Evolutionary conservation across 2,113 vertebrate species (phyloP).

Genomic region (Danionella cerebrum): DNA sequence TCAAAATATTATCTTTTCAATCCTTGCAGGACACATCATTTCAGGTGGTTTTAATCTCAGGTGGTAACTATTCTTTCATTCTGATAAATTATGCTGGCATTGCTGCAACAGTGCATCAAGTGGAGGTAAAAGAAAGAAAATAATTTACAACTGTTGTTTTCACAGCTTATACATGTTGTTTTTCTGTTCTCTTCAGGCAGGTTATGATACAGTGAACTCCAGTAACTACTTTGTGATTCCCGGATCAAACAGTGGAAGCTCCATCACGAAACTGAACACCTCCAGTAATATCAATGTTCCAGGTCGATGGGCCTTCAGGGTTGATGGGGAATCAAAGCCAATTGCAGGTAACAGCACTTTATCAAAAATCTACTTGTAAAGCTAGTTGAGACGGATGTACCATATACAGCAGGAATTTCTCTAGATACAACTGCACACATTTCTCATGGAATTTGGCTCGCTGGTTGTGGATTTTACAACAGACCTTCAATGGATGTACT

Average conservation of each 20-base stretch:
- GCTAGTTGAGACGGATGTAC: too few relatives aligned
- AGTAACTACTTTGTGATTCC: conserved; percentile 7
- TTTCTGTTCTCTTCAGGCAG: neutral
- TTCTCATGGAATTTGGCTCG: too few relatives aligned
- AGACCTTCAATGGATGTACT: too few relatives aligned
- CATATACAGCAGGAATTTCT: too few relatives aligned
- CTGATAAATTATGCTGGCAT: neutral
- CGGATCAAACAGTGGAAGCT: neutral
- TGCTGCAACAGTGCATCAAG: neutral
- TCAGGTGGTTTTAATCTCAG: conserved; percentile 38
- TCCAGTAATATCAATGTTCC: conserved; percentile 25
- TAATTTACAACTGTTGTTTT: too few relatives aligned
- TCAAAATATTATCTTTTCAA: too few relatives aligned
- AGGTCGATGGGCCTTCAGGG: conserved; percentile 33
- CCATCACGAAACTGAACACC: neutral
- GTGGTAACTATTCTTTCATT: conserved; percentile 26
- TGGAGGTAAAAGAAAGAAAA: neutral
- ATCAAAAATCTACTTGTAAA: too few relatives aligned
- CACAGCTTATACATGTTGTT: too few relatives aligned
- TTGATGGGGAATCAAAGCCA: neutral
- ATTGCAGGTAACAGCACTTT: neutral
- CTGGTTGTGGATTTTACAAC: too few relatives aligned
- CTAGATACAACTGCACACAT: too few relatives aligned
- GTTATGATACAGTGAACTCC: conserved; percentile 21
- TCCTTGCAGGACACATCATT: conserved; percentile 35